Evolutionary conservation across 2,888 invertebrate species (phyloP), one percentile per base, ranked within the genome.

Genomic region (Xylocampa areola): DNA sequence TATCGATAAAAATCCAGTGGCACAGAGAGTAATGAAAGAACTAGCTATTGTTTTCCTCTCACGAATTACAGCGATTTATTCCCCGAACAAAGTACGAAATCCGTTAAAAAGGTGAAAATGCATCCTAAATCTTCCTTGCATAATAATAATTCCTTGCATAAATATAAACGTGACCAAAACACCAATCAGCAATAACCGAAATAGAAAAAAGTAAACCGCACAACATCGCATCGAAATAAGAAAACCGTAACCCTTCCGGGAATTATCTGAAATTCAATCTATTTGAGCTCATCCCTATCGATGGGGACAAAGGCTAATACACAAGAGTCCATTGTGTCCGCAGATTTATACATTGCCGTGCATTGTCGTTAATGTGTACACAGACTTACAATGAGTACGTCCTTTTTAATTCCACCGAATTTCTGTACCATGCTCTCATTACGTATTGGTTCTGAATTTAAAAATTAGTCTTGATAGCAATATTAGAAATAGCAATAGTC

Each of bases 191-290:
- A 74, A 67, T 71, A 72, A 75, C 71, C 68, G 55, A 45, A 51
- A 67, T 58, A 67, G 57, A 58, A 73, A 61, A 73, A 63, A 40
- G 44, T 63, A 74, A 80, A 77, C 77, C 79, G 75, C 69, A 76
- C 63, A 72, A 73, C 57, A 79, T 78, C 58, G 72, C 70, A 75
- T 65, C 68, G 63, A 84, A 90, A 90, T 87, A 90, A 89, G 89
- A 91, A 89, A 85, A 86, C 79, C 72, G 71, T 76, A 82, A 82
- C 87, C 84, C 84, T 85, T 84, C 81, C 65, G 68, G 82, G 87
- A 86, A 90, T 91, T 92, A 92, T 92, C 91, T 88, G 85, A 86
- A 88, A 90, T 91, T 89, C 91, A 90, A 92, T 91, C 90, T 92
- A 89, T 90, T 90, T 88, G 87, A 88, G 88, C 85, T 84, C 86